Conservation (phyloP, 2,113 vertebrate genomes). For the Jaculus jaculus region DNA sequence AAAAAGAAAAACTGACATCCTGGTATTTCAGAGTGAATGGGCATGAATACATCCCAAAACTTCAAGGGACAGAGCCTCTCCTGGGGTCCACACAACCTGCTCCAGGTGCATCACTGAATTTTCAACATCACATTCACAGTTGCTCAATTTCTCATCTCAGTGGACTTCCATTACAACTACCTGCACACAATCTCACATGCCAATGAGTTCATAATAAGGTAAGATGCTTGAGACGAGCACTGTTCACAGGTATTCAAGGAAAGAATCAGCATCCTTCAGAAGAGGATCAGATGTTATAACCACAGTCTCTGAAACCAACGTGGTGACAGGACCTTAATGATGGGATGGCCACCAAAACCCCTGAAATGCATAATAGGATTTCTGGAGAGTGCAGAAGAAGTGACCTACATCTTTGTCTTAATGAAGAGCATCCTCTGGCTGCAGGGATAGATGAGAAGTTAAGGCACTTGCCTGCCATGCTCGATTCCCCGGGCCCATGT, state of each 20-base stretch:
- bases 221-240: conserved; percentile 44
- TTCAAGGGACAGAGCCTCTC: not conserved
- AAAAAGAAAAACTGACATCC: too few relatives aligned
- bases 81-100: not conserved
- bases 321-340: conserved; percentile 68
- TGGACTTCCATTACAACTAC: not conserved
- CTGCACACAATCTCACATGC: not conserved
- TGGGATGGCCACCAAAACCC: conserved; percentile 54
- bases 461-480: too few relatives aligned
- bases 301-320: conserved; percentile 65
- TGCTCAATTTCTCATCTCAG: not conserved
- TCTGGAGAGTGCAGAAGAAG: not conserved
- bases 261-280: conserved; percentile 70
- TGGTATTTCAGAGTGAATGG: too few relatives aligned
- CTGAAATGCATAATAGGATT: conserved; percentile 57
- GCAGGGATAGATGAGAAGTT: too few relatives aligned
- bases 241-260: conserved; percentile 67
- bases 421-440: conserved; percentile 37
- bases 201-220: not conserved
- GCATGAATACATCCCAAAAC: too few relatives aligned
- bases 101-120: accelerated
- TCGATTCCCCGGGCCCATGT: too few relatives aligned
- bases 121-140: not conserved
- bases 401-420: conserved; percentile 50
- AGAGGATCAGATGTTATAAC: conserved; percentile 64